Evolutionary conservation across 1,140 invertebrate species (phyloP).

Genomic region (Drosophila kurseongensis): DNA sequence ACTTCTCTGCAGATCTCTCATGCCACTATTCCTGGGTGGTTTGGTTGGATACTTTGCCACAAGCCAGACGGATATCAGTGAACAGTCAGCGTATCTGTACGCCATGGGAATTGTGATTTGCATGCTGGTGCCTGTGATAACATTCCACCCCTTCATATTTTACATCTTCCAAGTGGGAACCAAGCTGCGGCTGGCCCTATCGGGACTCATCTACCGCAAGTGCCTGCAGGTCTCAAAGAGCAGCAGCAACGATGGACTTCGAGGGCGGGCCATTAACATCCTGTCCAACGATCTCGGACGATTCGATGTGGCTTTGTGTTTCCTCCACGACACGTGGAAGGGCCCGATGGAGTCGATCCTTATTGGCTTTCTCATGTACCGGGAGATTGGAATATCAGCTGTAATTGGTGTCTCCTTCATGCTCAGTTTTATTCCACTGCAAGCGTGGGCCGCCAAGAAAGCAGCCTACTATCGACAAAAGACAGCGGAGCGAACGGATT

Average conservation of each 20-base stretch:
- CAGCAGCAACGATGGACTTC: conserved; percentile 91
- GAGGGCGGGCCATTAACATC: conserved; percentile 94
- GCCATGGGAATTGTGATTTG: conserved; percentile 89
- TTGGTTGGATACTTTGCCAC: conserved; percentile 89
- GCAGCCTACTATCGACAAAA: conserved; percentile 86
- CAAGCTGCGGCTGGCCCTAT: conserved; percentile 91
- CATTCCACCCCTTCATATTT: conserved; percentile 92
- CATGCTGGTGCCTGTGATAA: conserved; percentile 87
- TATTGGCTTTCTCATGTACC: conserved; percentile 91
- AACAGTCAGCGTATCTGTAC: conserved; percentile 88
- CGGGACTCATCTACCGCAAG: conserved; percentile 93
- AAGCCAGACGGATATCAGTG: conserved; percentile 84
- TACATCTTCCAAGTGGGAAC: conserved; percentile 89
- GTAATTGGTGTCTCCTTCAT: conserved; percentile 92
- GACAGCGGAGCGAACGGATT: conserved; percentile 89
- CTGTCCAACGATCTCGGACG: conserved; percentile 93
- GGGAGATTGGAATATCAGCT: conserved; percentile 89
- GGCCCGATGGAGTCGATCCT: conserved; percentile 91
- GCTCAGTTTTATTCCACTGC: conserved; percentile 93
- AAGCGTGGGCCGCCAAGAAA: conserved; percentile 90
- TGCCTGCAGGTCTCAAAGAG: conserved; percentile 87
- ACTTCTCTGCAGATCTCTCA: conserved; percentile 87
- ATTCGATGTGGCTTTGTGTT: conserved; percentile 88
- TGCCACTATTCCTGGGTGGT: conserved; percentile 89
- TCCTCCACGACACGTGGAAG: conserved; percentile 89